Percentiles rank a stretch among this genome's conserved stretches.
phyloP scores from a whole-genome alignment of 1,140 invertebrate genomes.

The Druon quercuslanigerum region DNA sequence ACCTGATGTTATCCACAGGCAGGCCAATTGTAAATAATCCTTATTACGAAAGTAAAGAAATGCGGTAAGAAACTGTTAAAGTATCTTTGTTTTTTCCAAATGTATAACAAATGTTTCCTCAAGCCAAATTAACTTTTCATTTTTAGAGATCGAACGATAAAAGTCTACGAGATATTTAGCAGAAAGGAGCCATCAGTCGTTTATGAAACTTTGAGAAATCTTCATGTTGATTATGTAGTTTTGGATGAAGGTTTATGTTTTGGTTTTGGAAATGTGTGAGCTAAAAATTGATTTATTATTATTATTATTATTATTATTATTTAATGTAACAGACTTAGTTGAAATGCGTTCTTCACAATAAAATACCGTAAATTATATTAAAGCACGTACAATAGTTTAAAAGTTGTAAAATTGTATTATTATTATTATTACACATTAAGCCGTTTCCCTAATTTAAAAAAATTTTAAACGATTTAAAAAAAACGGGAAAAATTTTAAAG shows the following conservation, averaged over 20 bases:
- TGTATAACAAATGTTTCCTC: conserved; percentile 36
- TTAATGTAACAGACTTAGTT: too few relatives aligned
- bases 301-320: too few relatives aligned
- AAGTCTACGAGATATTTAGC: conserved; percentile 82
- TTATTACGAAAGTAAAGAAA: conserved; percentile 85
- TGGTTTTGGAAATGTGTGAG: conserved; percentile 79
- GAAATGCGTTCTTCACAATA: too few relatives aligned
- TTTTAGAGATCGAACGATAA: conserved; percentile 82
- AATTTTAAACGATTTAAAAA: too few relatives aligned
- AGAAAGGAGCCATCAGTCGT: conserved; percentile 77
- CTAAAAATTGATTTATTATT: conserved; percentile 19
- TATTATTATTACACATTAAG: too few relatives aligned
- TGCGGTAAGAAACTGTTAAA: conserved; percentile 76
- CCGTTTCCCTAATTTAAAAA: too few relatives aligned
- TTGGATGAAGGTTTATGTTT: conserved; percentile 79
- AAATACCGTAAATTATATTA: too few relatives aligned
- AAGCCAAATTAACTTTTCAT: conserved; percentile 29
- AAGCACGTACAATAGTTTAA: too few relatives aligned
- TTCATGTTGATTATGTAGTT: conserved; percentile 81
- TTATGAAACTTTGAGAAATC: conserved; percentile 77
- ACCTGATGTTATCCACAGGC: conserved; percentile 84
- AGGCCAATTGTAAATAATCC: conserved; percentile 89
- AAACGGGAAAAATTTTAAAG: too few relatives aligned
- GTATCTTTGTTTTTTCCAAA: conserved; percentile 25
- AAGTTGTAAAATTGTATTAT: too few relatives aligned